Evolutionary conservation across 2,888 invertebrate species (phyloP), one percentile per base, ranked within the genome.

Genomic region (Stenodema calcarata): DNA sequence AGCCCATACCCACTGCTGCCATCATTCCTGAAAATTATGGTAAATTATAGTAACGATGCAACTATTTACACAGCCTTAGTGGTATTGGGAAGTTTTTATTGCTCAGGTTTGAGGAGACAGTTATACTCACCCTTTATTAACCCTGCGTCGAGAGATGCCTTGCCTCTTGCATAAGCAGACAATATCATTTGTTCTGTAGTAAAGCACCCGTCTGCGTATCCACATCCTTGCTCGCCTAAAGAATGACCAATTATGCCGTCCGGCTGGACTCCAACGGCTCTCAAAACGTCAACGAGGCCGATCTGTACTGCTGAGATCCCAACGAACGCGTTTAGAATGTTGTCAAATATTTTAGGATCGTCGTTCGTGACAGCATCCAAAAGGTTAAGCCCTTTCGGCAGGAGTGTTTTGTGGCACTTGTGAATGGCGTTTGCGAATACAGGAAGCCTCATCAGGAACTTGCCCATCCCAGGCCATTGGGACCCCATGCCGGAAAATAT

Each of bases 401-500:
- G 93, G 50, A 99, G 92, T 16, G 95, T 94, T 78, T 94, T 94
- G 9, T 96, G 95, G 89, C 95, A 95, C 88, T 88, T 89, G n/a
- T 89, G 89, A 89, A 99, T 94, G 87, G 96, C 95, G 84, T 94
- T 93, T 88, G 94, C 94, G 92, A 99, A 99, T 0, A 93, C 92
- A 84, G 97, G 96, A 88, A 99, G 92, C 88, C 93, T 92, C 94
- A 99, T 95, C 89, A 99, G 93, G 87, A 95, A 94, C 90, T 95
- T 95, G 16, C 95, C 98, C 99, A 99, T 99, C 90, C 97, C 97
- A 80, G 96, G 93, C 99, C 99, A 99, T 92, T 99, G 99, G 62
- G 97, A 95, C 18, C 99, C 99, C 99, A 99, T 99, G 87, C 99
- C 99, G 76, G 98, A 96, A 92, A 98, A 99, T 88, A 99, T 94